Percentiles rank a stretch among this genome's conserved stretches.
Conservation (phyloP, 2,888 invertebrate genomes). For the Campoplex nolae region DNA sequence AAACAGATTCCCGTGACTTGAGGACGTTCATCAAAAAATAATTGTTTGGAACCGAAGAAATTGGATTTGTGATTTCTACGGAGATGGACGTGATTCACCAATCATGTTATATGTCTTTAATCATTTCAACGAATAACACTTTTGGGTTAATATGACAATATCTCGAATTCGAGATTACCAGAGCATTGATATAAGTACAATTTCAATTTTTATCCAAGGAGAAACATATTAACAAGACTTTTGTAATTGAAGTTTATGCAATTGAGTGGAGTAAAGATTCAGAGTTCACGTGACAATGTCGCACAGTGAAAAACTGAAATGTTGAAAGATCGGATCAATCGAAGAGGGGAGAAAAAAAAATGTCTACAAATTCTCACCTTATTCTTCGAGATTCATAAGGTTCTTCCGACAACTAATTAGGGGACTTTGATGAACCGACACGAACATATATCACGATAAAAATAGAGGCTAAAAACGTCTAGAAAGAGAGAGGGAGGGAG, state of each 20-base stretch:
- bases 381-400: not conserved
- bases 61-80: not conserved
- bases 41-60: not conserved
- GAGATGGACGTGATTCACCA: not conserved
- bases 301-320: not conserved
- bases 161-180: not conserved
- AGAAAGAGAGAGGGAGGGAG: constrained; percentile 20
- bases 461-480: constrained; percentile 10
- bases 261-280: not conserved
- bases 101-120: not conserved
- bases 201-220: not conserved
- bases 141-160: not conserved
- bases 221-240: not conserved
- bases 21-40: not conserved
- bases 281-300: too few species aligned
- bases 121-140: not conserved
- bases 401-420: not conserved
- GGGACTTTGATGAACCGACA: constrained; percentile 14
- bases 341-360: not conserved
- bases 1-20: too few species aligned
- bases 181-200: not conserved
- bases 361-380: not conserved
- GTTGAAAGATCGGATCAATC: not conserved
- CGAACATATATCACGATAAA: not conserved
- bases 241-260: not conserved